Conservation (phyloP, 2,113 vertebrate species). For the Pedionomus torquatus region DNA sequence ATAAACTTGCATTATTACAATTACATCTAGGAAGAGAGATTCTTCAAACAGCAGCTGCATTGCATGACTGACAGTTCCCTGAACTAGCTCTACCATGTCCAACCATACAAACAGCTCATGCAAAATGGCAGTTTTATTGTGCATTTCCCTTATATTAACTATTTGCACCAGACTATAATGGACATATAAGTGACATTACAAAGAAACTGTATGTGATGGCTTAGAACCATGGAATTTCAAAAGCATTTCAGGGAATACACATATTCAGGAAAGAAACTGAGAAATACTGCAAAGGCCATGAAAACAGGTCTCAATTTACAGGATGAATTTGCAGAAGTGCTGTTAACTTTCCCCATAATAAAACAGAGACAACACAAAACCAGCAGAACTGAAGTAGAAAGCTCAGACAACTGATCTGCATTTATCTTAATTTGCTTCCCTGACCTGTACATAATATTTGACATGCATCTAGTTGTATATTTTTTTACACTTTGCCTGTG, state of each 20-base stretch:
- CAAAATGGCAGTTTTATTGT: neutral
- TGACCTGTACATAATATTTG: constrained; percentile 40
- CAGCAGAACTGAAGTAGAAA: constrained; percentile 1
- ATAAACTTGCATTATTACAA: neutral
- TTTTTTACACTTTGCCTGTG: neutral
- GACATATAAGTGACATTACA: neutral
- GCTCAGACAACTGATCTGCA: constrained; percentile 11
- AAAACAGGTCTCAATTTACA: neutral
- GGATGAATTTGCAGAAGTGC: neutral
- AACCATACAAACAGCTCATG: neutral
- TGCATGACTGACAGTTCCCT: neutral
- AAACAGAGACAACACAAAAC: constrained; percentile 10
- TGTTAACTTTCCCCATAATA: constrained; percentile 47
- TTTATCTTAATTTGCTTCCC: constrained; percentile 60
- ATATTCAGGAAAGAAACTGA: neutral
- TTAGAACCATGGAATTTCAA: neutral
- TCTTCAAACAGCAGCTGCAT: neutral
- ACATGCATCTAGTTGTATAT: constrained; percentile 14
- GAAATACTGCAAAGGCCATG: neutral
- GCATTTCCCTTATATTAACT: neutral
- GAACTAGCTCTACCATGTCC: neutral
- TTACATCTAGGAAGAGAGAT: neutral
- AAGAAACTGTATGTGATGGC: neutral
- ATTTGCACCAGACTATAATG: neutral
- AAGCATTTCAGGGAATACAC: neutral